Conservation (phyloP, 2,113 vertebrate genomes). For the Acanthochromis polyacanthus region DNA sequence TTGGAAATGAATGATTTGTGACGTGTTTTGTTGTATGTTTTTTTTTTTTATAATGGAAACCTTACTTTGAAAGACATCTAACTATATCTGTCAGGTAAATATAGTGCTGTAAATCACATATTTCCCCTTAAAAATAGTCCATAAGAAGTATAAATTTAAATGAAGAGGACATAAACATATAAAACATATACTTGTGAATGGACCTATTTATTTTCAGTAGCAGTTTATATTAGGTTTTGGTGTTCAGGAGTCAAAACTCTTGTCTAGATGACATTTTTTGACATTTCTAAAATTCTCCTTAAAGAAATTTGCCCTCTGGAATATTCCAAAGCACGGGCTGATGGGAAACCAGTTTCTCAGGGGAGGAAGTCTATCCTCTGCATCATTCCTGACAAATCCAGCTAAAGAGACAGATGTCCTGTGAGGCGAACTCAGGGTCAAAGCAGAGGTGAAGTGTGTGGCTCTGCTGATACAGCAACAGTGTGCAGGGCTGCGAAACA, state of each 20-base stretch:
- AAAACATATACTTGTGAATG: too few species aligned
- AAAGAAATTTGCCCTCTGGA: neutral
- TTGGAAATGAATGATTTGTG: too few species aligned
- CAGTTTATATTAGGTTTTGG: too few species aligned
- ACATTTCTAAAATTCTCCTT: neutral
- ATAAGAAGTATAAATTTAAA: too few species aligned
- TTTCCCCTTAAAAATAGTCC: neutral
- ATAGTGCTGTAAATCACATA: too few species aligned
- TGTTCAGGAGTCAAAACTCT: neutral
- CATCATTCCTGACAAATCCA: conserved; percentile 43
- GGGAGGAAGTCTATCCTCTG: conserved; percentile 67
- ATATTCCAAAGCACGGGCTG: conserved; percentile 38
- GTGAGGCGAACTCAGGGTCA: conserved; percentile 42
- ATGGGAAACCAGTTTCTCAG: conserved; percentile 45
- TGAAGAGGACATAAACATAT: too few species aligned
- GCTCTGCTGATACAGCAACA: conserved; percentile 55
- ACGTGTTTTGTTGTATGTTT: too few species aligned
- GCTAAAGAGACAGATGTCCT: conserved; percentile 63
- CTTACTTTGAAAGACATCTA: neutral
- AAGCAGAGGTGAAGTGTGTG: conserved; percentile 27
- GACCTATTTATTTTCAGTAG: too few species aligned
- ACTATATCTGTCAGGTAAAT: neutral
- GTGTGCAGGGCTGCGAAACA: conserved; percentile 6
- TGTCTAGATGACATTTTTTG: neutral
- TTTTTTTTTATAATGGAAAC: neutral